Base-by-base conservation (phyloP, 1,140 invertebrate genomes). In the Thaumetopoea pityocampa region DNA sequence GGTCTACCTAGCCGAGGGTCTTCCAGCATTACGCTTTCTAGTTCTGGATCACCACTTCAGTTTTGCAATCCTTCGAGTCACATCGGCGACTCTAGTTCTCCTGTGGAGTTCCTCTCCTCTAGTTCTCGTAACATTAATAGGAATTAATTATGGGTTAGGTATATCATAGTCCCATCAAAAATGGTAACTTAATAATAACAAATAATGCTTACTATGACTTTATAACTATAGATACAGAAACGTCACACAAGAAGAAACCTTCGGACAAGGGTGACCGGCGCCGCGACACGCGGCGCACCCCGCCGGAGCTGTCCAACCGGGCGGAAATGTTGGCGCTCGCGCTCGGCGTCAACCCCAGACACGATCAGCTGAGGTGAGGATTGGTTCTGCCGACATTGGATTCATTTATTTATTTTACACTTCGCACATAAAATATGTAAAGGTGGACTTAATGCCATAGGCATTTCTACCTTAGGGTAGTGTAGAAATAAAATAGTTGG, bases 341-440 rank as follows among this genome's bases (percentile, higher is more conserved):
- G 0, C 42, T 80, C 4, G 76, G 76, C 1, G 76, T 77, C 26
- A 56, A 71, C 23, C 72, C 70, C 0, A 66, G 61, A n/a, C 71
- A 63, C 27, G 67, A 67, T 15, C 57, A 57, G 23, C 45, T 55
- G 18, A 61, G 57, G 57, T 66, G 30, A 18, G 1, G 2, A 7
- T 15, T 6, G 12, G 9, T 27, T 23, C 15, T 18, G 6, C 17
- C 8, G 8, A 14, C 11, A 11, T 10, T 12, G 5, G 19, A 6
- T 4, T 8, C 5, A 9, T 1, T 18, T 5, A 3, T 8, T 32
- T 29, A 7, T 15, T 12, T 29, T 0, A 15, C 6, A n/a, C n/a
- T n/a, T n/a, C n/a, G n/a, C n/a, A n/a, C n/a, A n/a, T n/a, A n/a
- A n/a, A n/a, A n/a, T n/a, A n/a, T n/a, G n/a, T n/a, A n/a, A n/a